A percentile compares a stretch with the other conserved stretches of the same genome.
Conservation (phyloP, 2,113 vertebrate genomes). For the Physeter macrocephalus region DNA sequence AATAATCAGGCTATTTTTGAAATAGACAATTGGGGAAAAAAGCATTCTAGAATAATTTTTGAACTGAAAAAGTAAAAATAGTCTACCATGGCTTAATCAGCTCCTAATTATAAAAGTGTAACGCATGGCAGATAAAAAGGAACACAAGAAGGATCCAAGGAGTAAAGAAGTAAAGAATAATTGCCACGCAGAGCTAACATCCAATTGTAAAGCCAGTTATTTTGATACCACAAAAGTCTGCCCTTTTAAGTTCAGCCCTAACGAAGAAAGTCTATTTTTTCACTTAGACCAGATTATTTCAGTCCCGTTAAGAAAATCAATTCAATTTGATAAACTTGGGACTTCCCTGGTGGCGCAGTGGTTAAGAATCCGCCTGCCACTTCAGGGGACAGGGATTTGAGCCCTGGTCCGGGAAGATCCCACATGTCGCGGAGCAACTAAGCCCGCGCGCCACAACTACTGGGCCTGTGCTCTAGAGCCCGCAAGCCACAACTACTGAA, state of each 20-base stretch:
- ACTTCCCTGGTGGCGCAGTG: no score
- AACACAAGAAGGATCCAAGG: neutral
- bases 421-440: no score
- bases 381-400: no score
- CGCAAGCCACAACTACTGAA: no score
- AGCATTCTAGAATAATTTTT: neutral
- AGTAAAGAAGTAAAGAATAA: neutral
- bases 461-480: no score
- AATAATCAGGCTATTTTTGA: constrained; percentile 17
- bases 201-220: neutral
- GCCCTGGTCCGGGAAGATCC: no score
- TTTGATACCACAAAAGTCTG: neutral
- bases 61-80: constrained; percentile 6
- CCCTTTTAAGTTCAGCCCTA: neutral
- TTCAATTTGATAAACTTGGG: neutral
- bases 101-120: neutral
- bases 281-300: neutral
- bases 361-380: no score
- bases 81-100: constrained; percentile 21
- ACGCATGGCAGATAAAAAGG: neutral
- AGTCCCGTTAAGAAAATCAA: constrained; percentile 5
- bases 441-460: no score
- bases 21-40: neutral
- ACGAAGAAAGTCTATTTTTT: neutral
- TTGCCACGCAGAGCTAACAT: neutral